Evolutionary conservation across 2,797 vertebrate species (phyloP).

Genomic region (Lutjanus campechanus): DNA sequence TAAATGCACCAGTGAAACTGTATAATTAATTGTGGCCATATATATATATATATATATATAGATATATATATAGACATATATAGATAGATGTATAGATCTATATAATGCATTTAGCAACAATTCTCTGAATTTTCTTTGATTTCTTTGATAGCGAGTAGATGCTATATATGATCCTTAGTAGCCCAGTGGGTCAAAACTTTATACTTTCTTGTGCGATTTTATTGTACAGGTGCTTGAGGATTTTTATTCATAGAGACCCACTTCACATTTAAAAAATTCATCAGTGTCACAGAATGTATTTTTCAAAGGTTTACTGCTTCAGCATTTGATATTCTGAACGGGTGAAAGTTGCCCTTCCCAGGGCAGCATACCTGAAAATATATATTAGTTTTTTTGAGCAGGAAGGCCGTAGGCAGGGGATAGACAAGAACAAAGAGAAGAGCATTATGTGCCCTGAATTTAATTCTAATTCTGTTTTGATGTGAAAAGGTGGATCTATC

Average conservation of each 20-base stretch:
- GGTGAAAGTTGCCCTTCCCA: conserved; percentile 40
- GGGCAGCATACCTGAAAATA: conserved; percentile 35
- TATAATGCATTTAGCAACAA: too few relatives aligned
- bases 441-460: conserved; percentile 59
- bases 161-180: too few relatives aligned
- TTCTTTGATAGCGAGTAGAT: neutral
- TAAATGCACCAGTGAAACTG: neutral
- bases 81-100: too few relatives aligned
- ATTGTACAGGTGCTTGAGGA: neutral
- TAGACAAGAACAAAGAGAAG: conserved; percentile 48
- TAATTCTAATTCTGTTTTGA: conserved; percentile 48
- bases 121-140: too few relatives aligned
- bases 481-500: conserved; percentile 35
- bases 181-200: neutral
- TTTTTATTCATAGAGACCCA: neutral
- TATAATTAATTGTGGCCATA: neutral
- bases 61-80: too few relatives aligned
- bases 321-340: conserved; percentile 50
- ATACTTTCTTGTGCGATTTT: neutral
- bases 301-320: conserved; percentile 29
- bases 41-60: too few relatives aligned
- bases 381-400: conserved; percentile 47
- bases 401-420: conserved; percentile 40
- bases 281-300: conserved; percentile 14
- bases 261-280: conserved; percentile 10